phyloP scores from a whole-genome alignment of 1,140 invertebrate species.

The Panagrolaimus sp. region DNA sequence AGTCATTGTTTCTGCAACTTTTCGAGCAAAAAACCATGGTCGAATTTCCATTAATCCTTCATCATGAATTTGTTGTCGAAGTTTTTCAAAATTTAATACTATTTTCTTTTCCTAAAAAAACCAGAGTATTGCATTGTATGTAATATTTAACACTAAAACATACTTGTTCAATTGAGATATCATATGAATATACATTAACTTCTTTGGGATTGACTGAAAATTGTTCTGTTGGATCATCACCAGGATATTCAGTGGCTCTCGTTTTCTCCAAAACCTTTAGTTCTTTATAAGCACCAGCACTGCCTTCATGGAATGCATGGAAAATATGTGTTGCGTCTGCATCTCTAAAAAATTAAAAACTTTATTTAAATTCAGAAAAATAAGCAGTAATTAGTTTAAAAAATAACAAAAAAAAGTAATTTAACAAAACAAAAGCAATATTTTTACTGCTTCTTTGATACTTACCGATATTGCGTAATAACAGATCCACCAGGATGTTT shows the following conservation, averaged over 20 bases:
- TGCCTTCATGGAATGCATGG: conserved; percentile 52
- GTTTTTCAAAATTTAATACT: conserved; percentile 49
- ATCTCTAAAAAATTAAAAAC: conserved; percentile 43
- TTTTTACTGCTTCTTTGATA: background rate
- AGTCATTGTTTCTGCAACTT: conserved; percentile 33
- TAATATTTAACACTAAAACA: too few relatives aligned
- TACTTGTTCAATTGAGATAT: conserved; percentile 52
- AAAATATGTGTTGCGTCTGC: conserved; percentile 57
- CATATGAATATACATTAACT: conserved; percentile 41
- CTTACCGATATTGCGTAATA: conserved; percentile 52
- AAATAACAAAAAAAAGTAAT: too few relatives aligned
- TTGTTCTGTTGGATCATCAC: conserved; percentile 30
- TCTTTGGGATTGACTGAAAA: conserved; percentile 6
- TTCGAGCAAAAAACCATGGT: conserved; percentile 36
- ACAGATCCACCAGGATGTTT: conserved; percentile 53
- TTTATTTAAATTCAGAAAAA: too few relatives aligned
- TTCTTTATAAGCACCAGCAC: conserved; percentile 50
- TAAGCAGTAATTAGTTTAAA: too few relatives aligned
- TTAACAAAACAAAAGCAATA: too few relatives aligned
- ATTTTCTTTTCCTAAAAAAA: conserved; percentile 55
- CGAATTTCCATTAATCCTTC: conserved; percentile 51
- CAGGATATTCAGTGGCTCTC: conserved; percentile 18
- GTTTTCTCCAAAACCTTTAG: conserved; percentile 38
- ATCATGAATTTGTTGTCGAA: conserved; percentile 43
- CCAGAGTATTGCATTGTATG: background rate